Conservation (phyloP, 2,888 invertebrate genomes). For the Erebia palarica region DNA sequence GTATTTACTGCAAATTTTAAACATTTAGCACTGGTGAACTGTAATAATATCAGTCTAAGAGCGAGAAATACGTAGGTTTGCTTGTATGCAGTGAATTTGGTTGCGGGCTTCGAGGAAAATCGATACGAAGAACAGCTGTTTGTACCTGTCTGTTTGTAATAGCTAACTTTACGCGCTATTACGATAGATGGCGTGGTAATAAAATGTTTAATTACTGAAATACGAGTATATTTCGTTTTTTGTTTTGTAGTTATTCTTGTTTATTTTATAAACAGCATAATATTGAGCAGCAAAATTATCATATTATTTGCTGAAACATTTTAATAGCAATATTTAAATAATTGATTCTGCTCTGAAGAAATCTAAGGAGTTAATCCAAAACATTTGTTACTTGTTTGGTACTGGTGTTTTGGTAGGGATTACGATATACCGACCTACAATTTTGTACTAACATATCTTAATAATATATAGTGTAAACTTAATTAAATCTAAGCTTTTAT, state of each 20-base stretch:
- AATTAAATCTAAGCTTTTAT: too few species aligned
- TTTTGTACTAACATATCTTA: too few species aligned
- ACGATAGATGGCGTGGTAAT: slow-evolving; percentile 53
- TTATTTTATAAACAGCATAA: not conserved
- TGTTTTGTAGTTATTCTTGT: not conserved
- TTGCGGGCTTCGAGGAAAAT: slow-evolving; percentile 61
- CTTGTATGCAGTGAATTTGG: slow-evolving; percentile 64
- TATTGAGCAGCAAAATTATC: too few species aligned
- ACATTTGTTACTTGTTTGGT: too few species aligned
- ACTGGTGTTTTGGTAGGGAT: too few species aligned
- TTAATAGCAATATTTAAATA: too few species aligned
- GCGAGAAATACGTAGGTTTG: slow-evolving; percentile 41
- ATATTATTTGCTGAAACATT: not conserved
- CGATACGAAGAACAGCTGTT: slow-evolving; percentile 72
- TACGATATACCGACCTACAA: too few species aligned
- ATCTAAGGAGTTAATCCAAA: too few species aligned
- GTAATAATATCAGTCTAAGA: slow-evolving; percentile 5
- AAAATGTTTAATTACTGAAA: not conserved
- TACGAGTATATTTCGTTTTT: not conserved
- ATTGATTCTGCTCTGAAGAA: too few species aligned
- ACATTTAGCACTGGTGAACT: slow-evolving; percentile 3
- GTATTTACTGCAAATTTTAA: not conserved
- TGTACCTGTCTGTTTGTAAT: slow-evolving; percentile 30
- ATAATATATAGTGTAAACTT: too few species aligned
- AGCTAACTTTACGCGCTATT: slow-evolving; percentile 10